Evolutionary conservation across 2,888 invertebrate species (phyloP).

Genomic region (Drosophila nigritarsus): DNA sequence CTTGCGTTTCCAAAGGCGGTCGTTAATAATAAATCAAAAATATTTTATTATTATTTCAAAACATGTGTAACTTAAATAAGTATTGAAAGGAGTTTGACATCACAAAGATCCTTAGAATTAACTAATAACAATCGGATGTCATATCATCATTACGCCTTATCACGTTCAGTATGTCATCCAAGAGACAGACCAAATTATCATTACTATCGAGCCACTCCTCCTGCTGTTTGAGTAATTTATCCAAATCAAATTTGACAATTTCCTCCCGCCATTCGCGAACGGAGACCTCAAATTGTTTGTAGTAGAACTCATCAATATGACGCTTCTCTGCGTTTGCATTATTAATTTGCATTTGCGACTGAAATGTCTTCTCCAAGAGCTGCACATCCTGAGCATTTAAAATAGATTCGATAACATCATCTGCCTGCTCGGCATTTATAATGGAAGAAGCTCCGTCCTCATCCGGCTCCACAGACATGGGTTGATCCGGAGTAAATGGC

Average conservation of each 20-base stretch:
- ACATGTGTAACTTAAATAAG: constrained; percentile 6
- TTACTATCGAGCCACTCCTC: constrained; percentile 89
- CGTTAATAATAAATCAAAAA: constrained; percentile 9
- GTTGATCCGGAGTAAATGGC: constrained; percentile 15
- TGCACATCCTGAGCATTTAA: constrained; percentile 78
- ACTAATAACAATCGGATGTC: constrained; percentile 81
- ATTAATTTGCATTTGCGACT: constrained; percentile 85
- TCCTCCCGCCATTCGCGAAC: constrained; percentile 88
- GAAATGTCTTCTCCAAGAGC: constrained; percentile 86
- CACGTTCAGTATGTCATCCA: constrained; percentile 89
- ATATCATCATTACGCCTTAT: constrained; percentile 72
- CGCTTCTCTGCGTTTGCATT: constrained; percentile 33
- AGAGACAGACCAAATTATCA: constrained; percentile 89
- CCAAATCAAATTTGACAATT: constrained; percentile 87
- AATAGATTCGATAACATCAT: constrained; percentile 79
- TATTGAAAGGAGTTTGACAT: constrained; percentile 6
- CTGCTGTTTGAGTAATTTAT: constrained; percentile 87
- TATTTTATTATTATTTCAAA: constrained; percentile 23
- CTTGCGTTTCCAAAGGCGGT: neutral
- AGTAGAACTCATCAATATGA: constrained; percentile 71
- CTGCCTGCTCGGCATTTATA: constrained; percentile 48
- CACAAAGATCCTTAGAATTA: constrained; percentile 1
- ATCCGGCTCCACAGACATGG: constrained; percentile 16
- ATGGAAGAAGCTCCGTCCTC: neutral
- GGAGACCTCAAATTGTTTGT: constrained; percentile 84